Evolutionary conservation across 2,888 invertebrate species (phyloP).

Genomic region (Monochamus alternatus): DNA sequence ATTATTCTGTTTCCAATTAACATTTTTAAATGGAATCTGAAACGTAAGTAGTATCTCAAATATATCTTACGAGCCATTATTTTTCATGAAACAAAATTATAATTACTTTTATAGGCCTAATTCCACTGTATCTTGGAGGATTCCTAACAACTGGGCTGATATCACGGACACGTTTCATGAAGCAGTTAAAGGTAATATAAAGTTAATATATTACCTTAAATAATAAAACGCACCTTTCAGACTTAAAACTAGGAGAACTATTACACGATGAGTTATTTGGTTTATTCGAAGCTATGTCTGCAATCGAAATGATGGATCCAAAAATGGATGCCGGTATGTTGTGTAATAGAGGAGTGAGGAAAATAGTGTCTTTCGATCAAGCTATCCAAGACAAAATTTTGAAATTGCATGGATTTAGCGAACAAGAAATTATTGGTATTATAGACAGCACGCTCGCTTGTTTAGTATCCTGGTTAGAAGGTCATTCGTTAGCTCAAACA

Average conservation of each 20-base stretch:
- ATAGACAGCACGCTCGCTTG: slow-evolving; percentile 96
- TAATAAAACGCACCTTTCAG: slow-evolving; percentile 64
- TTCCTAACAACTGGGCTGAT: slow-evolving; percentile 57
- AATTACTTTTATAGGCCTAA: slow-evolving; percentile 43
- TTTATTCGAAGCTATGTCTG: slow-evolving; percentile 98
- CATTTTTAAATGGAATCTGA: slow-evolving; percentile 11
- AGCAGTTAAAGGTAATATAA: slow-evolving; percentile 60
- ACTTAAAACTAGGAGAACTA: slow-evolving; percentile 90
- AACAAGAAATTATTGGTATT: slow-evolving; percentile 90
- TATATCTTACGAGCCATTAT: no score
- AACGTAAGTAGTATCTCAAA: neutral
- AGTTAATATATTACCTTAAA: neutral
- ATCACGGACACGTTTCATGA: slow-evolving; percentile 61
- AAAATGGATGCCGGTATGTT: slow-evolving; percentile 99
- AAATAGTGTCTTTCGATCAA: slow-evolving; percentile 89
- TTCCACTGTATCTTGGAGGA: slow-evolving; percentile 42
- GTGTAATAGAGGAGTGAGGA: slow-evolving; percentile 89
- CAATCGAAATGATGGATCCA: slow-evolving; percentile 99
- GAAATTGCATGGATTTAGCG: slow-evolving; percentile 83
- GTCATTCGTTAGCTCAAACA: slow-evolving; percentile 96
- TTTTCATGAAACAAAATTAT: neutral
- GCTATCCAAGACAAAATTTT: slow-evolving; percentile 86
- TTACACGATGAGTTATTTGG: slow-evolving; percentile 93
- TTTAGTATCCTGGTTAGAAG: slow-evolving; percentile 97
- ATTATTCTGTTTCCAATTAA: neutral